phyloP scores from a whole-genome alignment of 2,797 vertebrate genomes.

The Babyrousa celebensis region DNA sequence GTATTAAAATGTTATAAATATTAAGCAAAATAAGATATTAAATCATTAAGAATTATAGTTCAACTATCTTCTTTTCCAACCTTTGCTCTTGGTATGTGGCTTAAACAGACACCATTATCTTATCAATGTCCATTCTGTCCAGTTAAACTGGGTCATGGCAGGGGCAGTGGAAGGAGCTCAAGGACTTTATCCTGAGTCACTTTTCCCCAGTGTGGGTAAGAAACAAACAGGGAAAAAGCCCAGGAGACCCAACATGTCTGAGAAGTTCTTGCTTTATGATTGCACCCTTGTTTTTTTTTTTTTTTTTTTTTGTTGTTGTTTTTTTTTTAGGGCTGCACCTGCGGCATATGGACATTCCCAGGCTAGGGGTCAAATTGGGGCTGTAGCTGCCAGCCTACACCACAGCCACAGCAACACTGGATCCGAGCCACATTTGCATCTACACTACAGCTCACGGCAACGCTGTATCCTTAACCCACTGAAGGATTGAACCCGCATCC shows the following conservation, averaged over 20 bases:
- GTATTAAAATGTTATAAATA: constrained; percentile 21
- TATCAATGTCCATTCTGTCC: rapidly evolving
- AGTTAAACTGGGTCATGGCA: rapidly evolving
- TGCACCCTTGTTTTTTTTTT: background rate
- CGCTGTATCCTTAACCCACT: too few relatives aligned
- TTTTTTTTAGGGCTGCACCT: too few relatives aligned
- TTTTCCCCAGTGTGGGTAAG: background rate
- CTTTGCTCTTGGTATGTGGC: background rate
- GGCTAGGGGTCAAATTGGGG: too few relatives aligned
- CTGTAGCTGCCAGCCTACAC: too few relatives aligned
- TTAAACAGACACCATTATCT: background rate
- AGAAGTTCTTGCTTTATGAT: background rate
- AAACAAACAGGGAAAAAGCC: too few relatives aligned
- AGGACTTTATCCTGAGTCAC: background rate
- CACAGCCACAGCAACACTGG: too few relatives aligned
- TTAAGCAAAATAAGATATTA: background rate
- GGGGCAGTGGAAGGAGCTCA: background rate
- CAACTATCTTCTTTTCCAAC: background rate
- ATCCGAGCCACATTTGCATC: too few relatives aligned
- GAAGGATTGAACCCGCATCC: too few relatives aligned
- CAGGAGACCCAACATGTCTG: background rate
- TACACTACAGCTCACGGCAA: too few relatives aligned
- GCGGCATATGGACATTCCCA: too few relatives aligned
- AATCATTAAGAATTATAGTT: background rate
- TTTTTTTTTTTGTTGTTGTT: too few relatives aligned